Base-by-base conservation (phyloP, 2,888 invertebrate species). In the Ormyrus labotus region DNA sequence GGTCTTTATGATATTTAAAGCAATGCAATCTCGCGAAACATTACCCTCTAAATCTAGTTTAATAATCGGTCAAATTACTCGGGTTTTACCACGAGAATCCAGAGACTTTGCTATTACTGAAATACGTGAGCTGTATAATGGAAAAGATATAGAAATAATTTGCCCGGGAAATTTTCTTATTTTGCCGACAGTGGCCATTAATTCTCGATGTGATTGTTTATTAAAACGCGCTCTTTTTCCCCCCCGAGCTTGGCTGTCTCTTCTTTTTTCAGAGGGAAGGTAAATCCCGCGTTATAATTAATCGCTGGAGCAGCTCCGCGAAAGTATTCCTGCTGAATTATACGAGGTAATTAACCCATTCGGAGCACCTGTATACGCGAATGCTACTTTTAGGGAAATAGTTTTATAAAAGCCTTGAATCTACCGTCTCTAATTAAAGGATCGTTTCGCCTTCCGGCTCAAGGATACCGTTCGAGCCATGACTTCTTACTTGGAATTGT, bases 311-410 rank as follows among this genome's bases (percentile, higher is more conserved):
- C 57, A 11, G 34, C 57, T 10, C 11, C 74, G 13, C 76, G 71
- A 72, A 76, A 81, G 79, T 79, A 72, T 79, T 78, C 34, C 67
- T n/a, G 53, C 60, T 81, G 81, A 83, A 82, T 81, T 81, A 83
- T 81, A 72, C 64, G 58, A 58, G 79, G 82, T 76, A 81, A 83
- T 83, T 83, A 82, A 80, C 79, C 83, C 83, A 83, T 83, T 83
- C 74, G 72, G 77, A 82, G 74, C 83, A 83, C 76, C 83, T 83
- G 83, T 78, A 82, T 73, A 75, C 82, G 69, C 73, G 58, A 72
- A 63, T 53, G 65, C 72, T 45, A 69, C 69, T 81, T 72, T 80
- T 70, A 55, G 57, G 7, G 13, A 63, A 78, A 81, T 69, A 83
- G 68, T 81, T 82, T 82, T 81, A 79, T 82, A 80, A 81, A 50